These are phyloP conservation scores for Drosophila paranaensis DNA, from an alignment of 2,888 invertebrate species.

Conservation along the genomic window DNA sequence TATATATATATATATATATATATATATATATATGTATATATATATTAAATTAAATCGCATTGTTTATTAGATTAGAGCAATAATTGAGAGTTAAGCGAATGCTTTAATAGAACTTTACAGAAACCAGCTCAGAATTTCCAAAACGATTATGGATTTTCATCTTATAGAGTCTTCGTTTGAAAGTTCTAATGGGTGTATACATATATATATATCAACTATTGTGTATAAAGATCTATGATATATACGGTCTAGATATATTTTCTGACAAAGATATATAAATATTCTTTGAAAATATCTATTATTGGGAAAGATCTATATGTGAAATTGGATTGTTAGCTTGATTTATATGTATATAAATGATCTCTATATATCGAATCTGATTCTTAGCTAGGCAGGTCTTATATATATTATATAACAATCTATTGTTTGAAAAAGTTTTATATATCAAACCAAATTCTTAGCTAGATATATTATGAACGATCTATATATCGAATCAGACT, in stretches of 20 bases:
- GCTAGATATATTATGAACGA: no score
- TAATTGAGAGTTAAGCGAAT: background rate
- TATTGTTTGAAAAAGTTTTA: no score
- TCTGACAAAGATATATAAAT: background rate
- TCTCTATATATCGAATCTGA: background rate
- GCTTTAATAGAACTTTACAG: background rate
- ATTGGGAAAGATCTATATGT: no score
- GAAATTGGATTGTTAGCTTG: no score
- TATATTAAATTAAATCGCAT: background rate
- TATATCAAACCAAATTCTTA: no score
- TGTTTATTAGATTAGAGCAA: background rate
- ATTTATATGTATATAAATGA: background rate
- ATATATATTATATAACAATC: no score
- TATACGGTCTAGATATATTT: no score
- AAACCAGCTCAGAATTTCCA: background rate
- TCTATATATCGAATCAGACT: background rate
- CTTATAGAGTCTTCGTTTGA: background rate
- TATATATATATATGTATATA: background rate
- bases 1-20: background rate
- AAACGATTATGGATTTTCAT: background rate
- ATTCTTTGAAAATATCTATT: background rate
- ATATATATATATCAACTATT: background rate
- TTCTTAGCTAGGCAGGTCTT: no score
- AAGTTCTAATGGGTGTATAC: background rate
- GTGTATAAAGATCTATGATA: no score